Base-by-base conservation (phyloP, 1,140 invertebrate species). In the Apocrypta bakeri region DNA sequence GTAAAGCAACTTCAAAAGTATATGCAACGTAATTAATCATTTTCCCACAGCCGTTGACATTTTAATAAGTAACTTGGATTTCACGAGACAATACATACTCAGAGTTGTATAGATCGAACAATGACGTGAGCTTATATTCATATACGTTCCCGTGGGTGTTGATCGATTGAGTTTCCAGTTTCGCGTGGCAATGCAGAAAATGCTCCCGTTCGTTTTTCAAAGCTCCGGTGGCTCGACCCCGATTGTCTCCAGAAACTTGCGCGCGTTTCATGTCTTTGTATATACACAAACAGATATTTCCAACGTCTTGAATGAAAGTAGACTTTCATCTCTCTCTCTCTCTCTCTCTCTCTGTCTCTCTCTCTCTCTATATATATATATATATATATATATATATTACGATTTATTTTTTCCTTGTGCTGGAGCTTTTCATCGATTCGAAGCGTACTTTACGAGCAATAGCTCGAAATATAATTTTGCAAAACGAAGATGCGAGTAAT, bases 121-220 rank as follows among this genome's bases (percentile, higher is more conserved):
- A 73, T 73, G 71, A 25, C 37, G 71, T 9, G 71, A 40, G 33
- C 48, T 75, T 75, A n/a, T n/a, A 61, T 75, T 75, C 73, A 61
- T 75, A 24, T 9, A 8, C 3, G 21, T 12, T 24, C 40, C 42
- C n/a, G 21, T 21, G 73, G 61, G n/a, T 64, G 61, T 64, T 25
- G 33, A 77, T 77, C 75, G 75, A 64, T 64, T 2, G 75, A 33
- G 29, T 66, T 77, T 64, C 61, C n/a, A 33, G 56, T 77, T 75
- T 31, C 12, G 31, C 31, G 9, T 24, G 8, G 9, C 40, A 0
- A 33, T 9, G 40, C 27, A 73, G 8, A 56, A 75, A n/a, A 61
- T 21, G 27, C 25, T 4, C 56, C 73, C 37, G 11, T 3, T 9
- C 25, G n/a, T 74, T 74, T 75, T 75, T 75, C 6, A 42, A 14